Evolutionary conservation across 2,113 vertebrate genomes (phyloP), one percentile per base, ranked within the genome.

Genomic region (Phylloscopus trochiloides): DNA sequence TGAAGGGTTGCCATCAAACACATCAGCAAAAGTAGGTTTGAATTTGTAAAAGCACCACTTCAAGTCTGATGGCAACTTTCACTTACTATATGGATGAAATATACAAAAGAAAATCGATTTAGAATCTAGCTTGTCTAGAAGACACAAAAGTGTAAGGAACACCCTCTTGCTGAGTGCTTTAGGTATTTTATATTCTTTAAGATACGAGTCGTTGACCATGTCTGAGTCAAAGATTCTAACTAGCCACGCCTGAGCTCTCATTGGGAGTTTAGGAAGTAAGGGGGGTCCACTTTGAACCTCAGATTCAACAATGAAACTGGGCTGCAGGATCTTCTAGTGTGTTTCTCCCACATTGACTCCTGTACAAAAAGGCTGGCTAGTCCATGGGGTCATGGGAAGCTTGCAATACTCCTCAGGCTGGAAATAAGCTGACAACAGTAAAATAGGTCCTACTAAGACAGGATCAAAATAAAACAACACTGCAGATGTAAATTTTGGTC

Each of bases 131-230:
- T 45, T 47, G 21, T 24, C 31, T 29, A 50, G 36, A 55, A 50
- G 28, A n/a, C 20, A 28, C 47, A 29, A 15, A 61, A n/a, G 7
- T 1, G 5, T 43, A 74, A 55, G 32, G 31, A 22, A 61, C 5
- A 58, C 21, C 7, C 6, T 42, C 9, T 7, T 2, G 11, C 2
- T 43, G 54, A 48, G 18, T 55, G 21, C 70, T 90, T 34, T 42
- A 68, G 17, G 10, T 70, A 48, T 8, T 83, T 48, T 14, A 32
- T 32, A 61, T 12, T 26, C 34, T 55, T 70, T 43, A 36, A 42
- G 20, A 54, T 42, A 67, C 2, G 25, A 68, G 34, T 19, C 0
- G 0, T 29, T 58, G 43, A 45, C 40, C 17, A 26, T 3, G 4
- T 34, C 17, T 36, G 40, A 70, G 18, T 36, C 34, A 42, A 62